Conservation (phyloP, 2,797 vertebrate species). For the Anomalospiza imberbis region DNA sequence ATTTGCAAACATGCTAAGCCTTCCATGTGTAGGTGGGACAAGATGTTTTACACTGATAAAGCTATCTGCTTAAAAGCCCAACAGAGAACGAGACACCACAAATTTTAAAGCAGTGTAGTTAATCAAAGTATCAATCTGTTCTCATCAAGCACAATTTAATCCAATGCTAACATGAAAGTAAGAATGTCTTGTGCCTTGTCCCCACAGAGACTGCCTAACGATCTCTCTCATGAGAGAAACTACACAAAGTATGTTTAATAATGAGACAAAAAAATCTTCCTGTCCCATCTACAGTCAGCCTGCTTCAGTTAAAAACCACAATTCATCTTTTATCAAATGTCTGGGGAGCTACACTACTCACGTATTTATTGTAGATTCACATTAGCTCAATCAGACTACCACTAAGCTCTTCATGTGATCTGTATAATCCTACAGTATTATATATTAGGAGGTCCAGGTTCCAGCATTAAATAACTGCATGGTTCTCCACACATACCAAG, state of each 20-base stretch:
- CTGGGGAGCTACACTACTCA: background rate
- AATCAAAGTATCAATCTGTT: constrained; percentile 44
- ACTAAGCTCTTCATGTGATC: background rate
- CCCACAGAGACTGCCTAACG: background rate
- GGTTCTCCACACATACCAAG: background rate
- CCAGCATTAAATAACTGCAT: background rate
- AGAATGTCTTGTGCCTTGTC: background rate
- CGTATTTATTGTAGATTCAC: background rate
- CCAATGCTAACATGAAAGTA: constrained; percentile 1
- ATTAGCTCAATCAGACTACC: background rate
- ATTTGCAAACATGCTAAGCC: background rate
- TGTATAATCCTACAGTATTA: background rate
- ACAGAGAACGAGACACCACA: background rate
- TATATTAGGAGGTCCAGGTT: background rate
- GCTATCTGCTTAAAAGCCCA: constrained; percentile 13
- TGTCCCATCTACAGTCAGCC: background rate
- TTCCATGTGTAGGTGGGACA: background rate
- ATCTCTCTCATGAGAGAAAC: background rate
- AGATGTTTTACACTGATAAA: background rate
- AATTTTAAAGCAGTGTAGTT: background rate
- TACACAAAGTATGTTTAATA: background rate
- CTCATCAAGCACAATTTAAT: constrained; percentile 37
- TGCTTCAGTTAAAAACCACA: background rate
- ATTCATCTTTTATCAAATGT: background rate
- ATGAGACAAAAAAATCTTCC: constrained; percentile 8